These are phyloP conservation scores for Hyles vespertilio DNA, from an alignment of 1,140 invertebrate species.

Conservation along the genomic window DNA sequence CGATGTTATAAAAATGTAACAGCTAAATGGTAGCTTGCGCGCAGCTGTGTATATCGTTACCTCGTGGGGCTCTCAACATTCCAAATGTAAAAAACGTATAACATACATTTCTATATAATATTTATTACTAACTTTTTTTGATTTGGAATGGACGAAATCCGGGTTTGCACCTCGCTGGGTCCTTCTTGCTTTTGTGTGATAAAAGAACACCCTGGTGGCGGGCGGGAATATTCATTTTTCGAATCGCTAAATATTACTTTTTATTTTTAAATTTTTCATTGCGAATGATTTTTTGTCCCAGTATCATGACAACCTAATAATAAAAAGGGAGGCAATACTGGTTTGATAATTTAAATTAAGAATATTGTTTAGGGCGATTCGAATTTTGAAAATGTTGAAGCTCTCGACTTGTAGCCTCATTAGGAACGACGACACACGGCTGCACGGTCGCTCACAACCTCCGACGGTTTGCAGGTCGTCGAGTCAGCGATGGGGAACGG, in stretches of 20 bases:
- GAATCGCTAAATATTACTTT: background rate
- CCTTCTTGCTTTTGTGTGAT: conserved; percentile 35
- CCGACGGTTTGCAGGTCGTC: conserved; percentile 65
- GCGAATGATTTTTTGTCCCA: too few relatives aligned
- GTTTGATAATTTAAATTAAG: background rate
- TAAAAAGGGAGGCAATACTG: background rate
- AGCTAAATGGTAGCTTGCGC: conserved; percentile 64
- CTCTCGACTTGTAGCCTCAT: conserved; percentile 43
- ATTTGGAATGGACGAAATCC: conserved; percentile 30
- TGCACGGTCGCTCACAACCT: conserved; percentile 50
- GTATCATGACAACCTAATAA: too few relatives aligned
- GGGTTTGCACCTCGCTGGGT: conserved; percentile 48
- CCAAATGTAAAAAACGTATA: conserved; percentile 24
- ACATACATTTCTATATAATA: background rate
- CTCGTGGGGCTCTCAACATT: conserved; percentile 58
- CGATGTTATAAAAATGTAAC: conserved; percentile 44
- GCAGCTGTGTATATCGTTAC: conserved; percentile 70
- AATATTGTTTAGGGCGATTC: conserved; percentile 2
- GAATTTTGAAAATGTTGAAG: conserved; percentile 3
- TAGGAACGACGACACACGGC: conserved; percentile 72
- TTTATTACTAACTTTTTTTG: conserved; percentile 26
- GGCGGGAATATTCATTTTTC: conserved; percentile 25
- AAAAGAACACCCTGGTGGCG: conserved; percentile 55
- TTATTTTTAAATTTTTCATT: too few relatives aligned
- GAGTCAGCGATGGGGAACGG: conserved; percentile 58